These are phyloP conservation scores for Caenorhabditis briggsae DNA, from an alignment of 1,140 invertebrate genomes.

Conservation along the genomic window DNA sequence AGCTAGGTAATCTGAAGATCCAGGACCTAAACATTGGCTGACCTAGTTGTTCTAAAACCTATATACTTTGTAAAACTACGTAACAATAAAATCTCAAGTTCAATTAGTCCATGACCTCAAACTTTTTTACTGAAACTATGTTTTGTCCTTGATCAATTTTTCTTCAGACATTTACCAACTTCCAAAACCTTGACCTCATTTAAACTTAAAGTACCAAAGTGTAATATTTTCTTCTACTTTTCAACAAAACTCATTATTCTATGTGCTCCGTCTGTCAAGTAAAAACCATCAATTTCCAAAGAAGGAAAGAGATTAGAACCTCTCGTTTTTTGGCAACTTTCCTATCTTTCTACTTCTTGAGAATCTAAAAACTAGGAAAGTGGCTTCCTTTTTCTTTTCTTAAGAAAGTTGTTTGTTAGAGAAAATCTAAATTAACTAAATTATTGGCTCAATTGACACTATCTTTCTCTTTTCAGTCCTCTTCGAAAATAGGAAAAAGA, in stretches of 20 bases:
- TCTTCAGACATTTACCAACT: too few species aligned
- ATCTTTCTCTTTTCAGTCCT: neutral
- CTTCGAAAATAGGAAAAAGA: neutral
- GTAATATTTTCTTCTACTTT: neutral
- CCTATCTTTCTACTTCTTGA: neutral
- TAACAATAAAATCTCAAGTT: too few species aligned
- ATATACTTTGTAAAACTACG: too few species aligned
- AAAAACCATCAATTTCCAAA: conserved; percentile 44
- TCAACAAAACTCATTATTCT: conserved; percentile 27
- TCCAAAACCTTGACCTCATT: too few species aligned
- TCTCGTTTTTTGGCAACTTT: conserved; percentile 54
- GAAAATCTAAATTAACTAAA: conserved; percentile 27
- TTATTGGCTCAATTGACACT: conserved; percentile 30
- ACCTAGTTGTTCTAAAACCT: too few species aligned
- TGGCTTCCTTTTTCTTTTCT: neutral
- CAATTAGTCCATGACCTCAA: too few species aligned
- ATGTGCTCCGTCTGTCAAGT: conserved; percentile 17
- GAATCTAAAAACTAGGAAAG: neutral
- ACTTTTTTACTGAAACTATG: too few species aligned
- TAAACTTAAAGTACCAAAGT: neutral
- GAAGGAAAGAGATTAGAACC: conserved; percentile 52
- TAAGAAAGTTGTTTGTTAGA: neutral
- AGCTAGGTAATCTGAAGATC: too few species aligned
- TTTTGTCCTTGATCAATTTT: too few species aligned
- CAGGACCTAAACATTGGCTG: too few species aligned